Percentiles rank a stretch among this genome's conserved stretches.
Evolutionary conservation across 1,140 invertebrate species (phyloP).

Genomic region (Calephelis nemesis): DNA sequence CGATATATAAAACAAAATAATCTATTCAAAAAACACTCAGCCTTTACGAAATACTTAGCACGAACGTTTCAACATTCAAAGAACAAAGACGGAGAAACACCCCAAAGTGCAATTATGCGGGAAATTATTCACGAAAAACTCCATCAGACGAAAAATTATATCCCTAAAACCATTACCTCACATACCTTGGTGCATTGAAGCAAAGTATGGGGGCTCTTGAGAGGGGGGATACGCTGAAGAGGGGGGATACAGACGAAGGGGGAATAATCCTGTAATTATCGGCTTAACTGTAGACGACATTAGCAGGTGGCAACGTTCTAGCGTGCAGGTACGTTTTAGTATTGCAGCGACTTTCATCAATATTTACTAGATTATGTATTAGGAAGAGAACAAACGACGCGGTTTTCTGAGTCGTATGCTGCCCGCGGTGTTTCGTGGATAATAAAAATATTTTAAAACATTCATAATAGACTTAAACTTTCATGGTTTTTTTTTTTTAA

Average conservation of each 20-base stretch:
- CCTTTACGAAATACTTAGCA: slow-evolving; percentile 35
- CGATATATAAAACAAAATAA: neutral
- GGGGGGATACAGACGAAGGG: slow-evolving; percentile 49
- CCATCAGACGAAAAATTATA: slow-evolving; percentile 72
- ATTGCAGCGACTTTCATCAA: neutral
- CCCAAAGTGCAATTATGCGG: slow-evolving; percentile 56
- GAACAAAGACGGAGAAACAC: slow-evolving; percentile 44
- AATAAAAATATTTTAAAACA: too few relatives aligned
- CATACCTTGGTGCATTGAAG: slow-evolving; percentile 66
- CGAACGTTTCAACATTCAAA: slow-evolving; percentile 32
- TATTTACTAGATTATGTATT: slow-evolving; percentile 1
- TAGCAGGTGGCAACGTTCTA: slow-evolving; percentile 58
- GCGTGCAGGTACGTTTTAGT: slow-evolving; percentile 43
- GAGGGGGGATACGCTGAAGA: slow-evolving; percentile 39
- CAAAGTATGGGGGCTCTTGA: slow-evolving; percentile 45
- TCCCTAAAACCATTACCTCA: slow-evolving; percentile 69
- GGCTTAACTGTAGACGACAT: slow-evolving; percentile 70
- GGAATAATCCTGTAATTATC: slow-evolving; percentile 72
- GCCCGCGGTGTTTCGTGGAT: too few relatives aligned
- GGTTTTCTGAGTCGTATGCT: neutral
- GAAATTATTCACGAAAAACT: slow-evolving; percentile 65
- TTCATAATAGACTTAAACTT: too few relatives aligned
- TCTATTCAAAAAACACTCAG: slow-evolving; percentile 6
- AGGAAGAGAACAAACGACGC: neutral
- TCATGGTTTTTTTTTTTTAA: too few relatives aligned